A percentile compares a stretch with the other conserved stretches of the same genome.
Conservation (phyloP, 2,888 invertebrate species). For the Hirtodrosophila cameraria region DNA sequence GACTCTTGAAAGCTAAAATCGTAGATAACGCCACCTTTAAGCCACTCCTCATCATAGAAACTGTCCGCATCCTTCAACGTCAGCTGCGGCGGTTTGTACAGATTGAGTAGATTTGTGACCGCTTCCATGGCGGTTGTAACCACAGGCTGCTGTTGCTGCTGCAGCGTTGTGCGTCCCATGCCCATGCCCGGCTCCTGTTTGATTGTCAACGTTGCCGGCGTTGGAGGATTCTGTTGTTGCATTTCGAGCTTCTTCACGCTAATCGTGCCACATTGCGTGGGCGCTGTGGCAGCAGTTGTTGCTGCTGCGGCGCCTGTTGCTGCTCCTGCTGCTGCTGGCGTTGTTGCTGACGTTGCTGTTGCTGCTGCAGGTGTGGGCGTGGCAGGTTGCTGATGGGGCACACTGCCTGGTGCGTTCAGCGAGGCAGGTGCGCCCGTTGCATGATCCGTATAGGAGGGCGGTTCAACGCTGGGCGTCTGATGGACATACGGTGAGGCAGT, state of each 20-base stretch:
- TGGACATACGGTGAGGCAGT: constrained; percentile 84
- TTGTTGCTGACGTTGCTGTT: constrained; percentile 5
- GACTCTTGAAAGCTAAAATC: constrained; percentile 94
- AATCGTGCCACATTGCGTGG: constrained; percentile 78
- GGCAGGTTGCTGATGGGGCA: constrained; percentile 71
- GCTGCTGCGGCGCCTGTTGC: background rate
- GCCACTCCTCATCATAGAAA: constrained; percentile 92
- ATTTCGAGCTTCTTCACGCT: constrained; percentile 81
- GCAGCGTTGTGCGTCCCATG: constrained; percentile 26
- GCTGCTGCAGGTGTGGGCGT: constrained; percentile 48
- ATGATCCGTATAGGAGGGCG: constrained; percentile 81
- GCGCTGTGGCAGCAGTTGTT: background rate
- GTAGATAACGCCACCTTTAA: constrained; percentile 92
- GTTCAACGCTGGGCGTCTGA: constrained; percentile 82
- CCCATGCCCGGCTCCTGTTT: constrained; percentile 63
- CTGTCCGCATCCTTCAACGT: constrained; percentile 91
- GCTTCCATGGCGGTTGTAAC: constrained; percentile 62
- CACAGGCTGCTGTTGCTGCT: constrained; percentile 7
- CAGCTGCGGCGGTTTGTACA: constrained; percentile 91
- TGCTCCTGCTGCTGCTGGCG: background rate
- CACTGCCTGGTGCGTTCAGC: constrained; percentile 55
- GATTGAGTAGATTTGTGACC: constrained; percentile 79
- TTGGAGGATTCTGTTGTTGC: constrained; percentile 52
- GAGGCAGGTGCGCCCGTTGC: constrained; percentile 13
- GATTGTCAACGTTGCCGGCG: constrained; percentile 35